A percentile compares a stretch with the other conserved stretches of the same genome.
Evolutionary conservation across 2,113 vertebrate genomes (phyloP).

Genomic region (Narcine bancroftii): DNA sequence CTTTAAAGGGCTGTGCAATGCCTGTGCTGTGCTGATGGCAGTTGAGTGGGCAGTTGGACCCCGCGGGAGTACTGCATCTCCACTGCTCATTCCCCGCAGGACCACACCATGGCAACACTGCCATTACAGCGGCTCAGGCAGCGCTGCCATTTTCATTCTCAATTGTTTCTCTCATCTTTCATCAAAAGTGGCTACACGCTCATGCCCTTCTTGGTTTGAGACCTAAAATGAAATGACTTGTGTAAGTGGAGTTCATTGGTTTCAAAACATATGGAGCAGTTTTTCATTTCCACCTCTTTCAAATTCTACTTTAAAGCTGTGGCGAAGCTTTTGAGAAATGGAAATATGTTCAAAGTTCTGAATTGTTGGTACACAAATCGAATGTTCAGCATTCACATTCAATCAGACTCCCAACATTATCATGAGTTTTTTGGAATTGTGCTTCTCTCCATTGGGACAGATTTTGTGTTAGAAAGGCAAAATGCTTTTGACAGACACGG

Average conservation of each 20-base stretch:
- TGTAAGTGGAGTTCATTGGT: not conserved
- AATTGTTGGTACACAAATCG: not conserved
- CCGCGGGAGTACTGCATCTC: no score
- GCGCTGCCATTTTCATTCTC: no score
- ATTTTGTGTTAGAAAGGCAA: not conserved
- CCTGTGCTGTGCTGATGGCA: no score
- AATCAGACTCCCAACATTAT: not conserved
- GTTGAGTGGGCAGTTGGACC: no score
- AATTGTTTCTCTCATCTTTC: no score
- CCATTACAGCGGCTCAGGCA: no score
- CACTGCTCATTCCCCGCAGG: no score
- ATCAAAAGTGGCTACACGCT: no score
- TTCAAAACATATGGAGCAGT: not conserved
- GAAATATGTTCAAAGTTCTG: no score
- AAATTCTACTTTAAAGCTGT: not conserved
- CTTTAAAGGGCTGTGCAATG: no score
- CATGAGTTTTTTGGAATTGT: not conserved
- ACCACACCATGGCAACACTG: no score
- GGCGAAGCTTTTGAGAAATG: not conserved
- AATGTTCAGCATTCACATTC: not conserved
- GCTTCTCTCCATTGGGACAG: not conserved
- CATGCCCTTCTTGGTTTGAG: not conserved
- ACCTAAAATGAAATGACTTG: not conserved
- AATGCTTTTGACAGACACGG: not conserved
- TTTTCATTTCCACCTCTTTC: not conserved